Conservation (phyloP, 2,113 vertebrate genomes). For the Ammodytes dubius region DNA sequence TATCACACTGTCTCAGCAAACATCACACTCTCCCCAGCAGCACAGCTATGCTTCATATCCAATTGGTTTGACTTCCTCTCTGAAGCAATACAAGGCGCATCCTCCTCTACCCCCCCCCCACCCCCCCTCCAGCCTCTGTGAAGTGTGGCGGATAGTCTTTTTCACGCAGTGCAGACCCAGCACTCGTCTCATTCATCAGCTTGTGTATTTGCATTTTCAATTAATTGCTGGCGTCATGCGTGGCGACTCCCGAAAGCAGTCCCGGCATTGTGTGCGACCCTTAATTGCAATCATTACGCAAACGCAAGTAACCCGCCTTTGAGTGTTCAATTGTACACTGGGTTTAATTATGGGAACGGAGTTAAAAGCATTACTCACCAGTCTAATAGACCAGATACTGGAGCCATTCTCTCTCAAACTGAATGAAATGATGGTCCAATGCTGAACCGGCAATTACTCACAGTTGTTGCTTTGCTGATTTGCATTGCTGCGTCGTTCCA, state of each 20-base stretch:
- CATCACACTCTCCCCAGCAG: constrained; percentile 53
- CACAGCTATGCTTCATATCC: constrained; percentile 65
- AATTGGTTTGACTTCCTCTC: constrained; percentile 73
- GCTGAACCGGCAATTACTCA: constrained; percentile 75
- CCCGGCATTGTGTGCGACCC: constrained; percentile 77
- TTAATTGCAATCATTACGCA: constrained; percentile 85
- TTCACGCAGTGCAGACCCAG: constrained; percentile 63
- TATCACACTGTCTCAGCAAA: constrained; percentile 66
- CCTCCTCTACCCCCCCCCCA: not conserved
- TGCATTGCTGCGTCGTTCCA: constrained; percentile 58
- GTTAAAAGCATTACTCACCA: constrained; percentile 84
- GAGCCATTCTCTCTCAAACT: constrained; percentile 62
- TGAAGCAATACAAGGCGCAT: constrained; percentile 63
- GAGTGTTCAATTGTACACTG: constrained; percentile 82
- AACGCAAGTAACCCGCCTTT: constrained; percentile 71
- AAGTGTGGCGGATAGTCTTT: constrained; percentile 71
- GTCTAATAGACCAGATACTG: constrained; percentile 79
- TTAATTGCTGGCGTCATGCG: constrained; percentile 80
- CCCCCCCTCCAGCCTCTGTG: constrained; percentile 23
- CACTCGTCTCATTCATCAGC: constrained; percentile 78
- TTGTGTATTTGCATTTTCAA: constrained; percentile 85
- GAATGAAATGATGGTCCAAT: constrained; percentile 68
- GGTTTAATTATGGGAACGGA: constrained; percentile 82
- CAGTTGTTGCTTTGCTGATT: constrained; percentile 57
- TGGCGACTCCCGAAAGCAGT: constrained; percentile 67